Base-by-base conservation (phyloP, 2,797 vertebrate species). In the Anguilla pacifica region DNA sequence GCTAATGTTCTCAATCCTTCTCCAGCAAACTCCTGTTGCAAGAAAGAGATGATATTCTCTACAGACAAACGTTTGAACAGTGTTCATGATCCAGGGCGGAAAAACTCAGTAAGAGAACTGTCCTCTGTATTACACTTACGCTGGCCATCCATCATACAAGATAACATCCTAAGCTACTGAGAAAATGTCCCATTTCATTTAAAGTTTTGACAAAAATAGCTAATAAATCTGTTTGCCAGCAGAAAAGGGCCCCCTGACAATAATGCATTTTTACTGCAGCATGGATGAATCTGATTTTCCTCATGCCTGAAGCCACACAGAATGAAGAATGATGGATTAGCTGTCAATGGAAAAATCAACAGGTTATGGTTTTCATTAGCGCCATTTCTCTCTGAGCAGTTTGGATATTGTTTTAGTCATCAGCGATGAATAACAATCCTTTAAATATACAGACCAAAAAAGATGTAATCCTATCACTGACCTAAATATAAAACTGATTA, bases 1-100 rank as follows among this genome's bases (percentile, higher is more conserved):
- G 95, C 97, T 93, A 97, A 94, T 0, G 97, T 98, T 70, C 97
- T 95, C 87, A 98, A 94, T 4, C 97, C 97, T 92, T 97, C 97
- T 51, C 97, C 97, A 13, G 97, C 97, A 94, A 97, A 98, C 89
- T 97, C 97, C 97, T 97, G 85, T 2, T 72, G 89, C 51, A 85
- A 55, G 89, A 59, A 85, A 28, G 59, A 43, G 53, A 85, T 11
- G 85, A 59, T n/a, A 72, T 35, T 85, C 28, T 13, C 57, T 6
- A 11, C 28, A 85, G 35, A 55, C 46, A 55, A 39, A 61, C 28
- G 61, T 77, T 13, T n/a, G n/a, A 43, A 35, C 57, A n/a, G 31
- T 35, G 28, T 39, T 67, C 59, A 83, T 46, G 49, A 51, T n/a
- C 64, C 55, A 81, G 39, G 1, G 5, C 0, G 11, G 81, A 9